Base-by-base conservation (phyloP, 1,140 invertebrate species). In the Drosophila teissieri region DNA sequence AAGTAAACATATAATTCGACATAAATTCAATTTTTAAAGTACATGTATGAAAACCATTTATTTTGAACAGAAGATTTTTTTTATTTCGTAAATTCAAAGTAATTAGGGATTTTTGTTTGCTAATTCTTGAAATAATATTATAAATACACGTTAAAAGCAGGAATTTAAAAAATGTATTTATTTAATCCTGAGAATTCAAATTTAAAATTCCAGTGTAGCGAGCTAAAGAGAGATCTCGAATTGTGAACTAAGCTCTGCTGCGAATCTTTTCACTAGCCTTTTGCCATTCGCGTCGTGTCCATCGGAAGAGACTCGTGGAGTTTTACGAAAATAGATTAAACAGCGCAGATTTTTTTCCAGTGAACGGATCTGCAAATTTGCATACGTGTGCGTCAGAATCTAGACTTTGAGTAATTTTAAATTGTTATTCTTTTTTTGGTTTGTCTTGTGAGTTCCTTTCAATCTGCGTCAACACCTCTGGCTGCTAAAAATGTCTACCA, bases 311-410 rank as follows among this genome's bases (percentile, higher is more conserved):
- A 46, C 44, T 58, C 62, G 56, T 40, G 49, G 39, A 42, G 53
- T 67, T 55, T 22, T 55, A 36, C 24, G 10, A 42, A 53, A 34
- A 70, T 31, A 65, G 75, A 73, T 53, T 42, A 14, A 39, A 65
- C 45, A 60, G 63, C 56, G 49, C 40, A 64, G 27, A 53, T 53
- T 49, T 61, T 42, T 45, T 65, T 68, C 24, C 64, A 51, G 64
- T 68, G 64, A 65, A 36, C 46, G 22, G 42, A 44, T 57, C 19
- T 6, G 5, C 4, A 27, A 65, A 83, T 83, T 89, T 88, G 84
- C 84, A 89, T 88, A 88, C 84, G 80, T 89, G 76, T 84, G 80
- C 76, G 85, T 88, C 79, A 83, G 63, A 60, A 46, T 72, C 72
- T 64, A 42, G 36, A 31, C 15, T 67, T 64, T 69, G 44, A 49